Base-by-base conservation (phyloP, 2,113 vertebrate genomes). In the Leucopsar rothschildi region DNA sequence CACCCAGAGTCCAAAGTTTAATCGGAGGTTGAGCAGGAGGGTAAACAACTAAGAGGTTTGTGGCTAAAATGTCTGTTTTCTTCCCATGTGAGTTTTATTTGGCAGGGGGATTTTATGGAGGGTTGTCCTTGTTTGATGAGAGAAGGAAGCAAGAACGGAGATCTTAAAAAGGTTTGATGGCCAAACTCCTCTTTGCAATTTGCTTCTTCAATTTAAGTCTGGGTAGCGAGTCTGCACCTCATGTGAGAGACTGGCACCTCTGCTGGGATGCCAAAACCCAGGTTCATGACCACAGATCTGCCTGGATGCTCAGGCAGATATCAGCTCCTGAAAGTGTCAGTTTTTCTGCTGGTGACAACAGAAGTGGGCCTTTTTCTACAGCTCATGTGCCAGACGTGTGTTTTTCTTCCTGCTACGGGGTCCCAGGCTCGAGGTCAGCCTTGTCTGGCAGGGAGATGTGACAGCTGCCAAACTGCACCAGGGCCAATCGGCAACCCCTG, bases 381-480 rank as follows among this genome's bases (percentile, higher is more conserved):
- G 40, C 89, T 94, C 55, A 39, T 59, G 83, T 93, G 68, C 80
- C 76, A 92, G 83, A 60, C 5, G 1, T 42, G 73, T 2, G 1
- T 86, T 95, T 86, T 2, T 1, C 50, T 82, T 90, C 76, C 76
- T 91, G 89, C 64, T 86, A 45, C 79, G 55, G 89, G 71, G 83
- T 92, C 93, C 59, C 77, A 86, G 64, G 76, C 87, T 96, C 1
- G 4, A 88, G 89, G 93, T 93, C 93, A 96, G 39, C 55, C 56
- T 50, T 4, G 11, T 55, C 82, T 73, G 71, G 45, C 56, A 33
- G 64, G 71, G 79, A 92, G 90, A 95, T 9, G 42, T 93, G 91
- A 83, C 82, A 90, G 92, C 92, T 88, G 68, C 76, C 29, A 6
- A 92, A 82, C 16, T 2, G 4, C 0, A 0, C 79, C 8, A 12